Conservation (phyloP, 2,113 vertebrate genomes). For the Nerophis lumbriciformis region DNA sequence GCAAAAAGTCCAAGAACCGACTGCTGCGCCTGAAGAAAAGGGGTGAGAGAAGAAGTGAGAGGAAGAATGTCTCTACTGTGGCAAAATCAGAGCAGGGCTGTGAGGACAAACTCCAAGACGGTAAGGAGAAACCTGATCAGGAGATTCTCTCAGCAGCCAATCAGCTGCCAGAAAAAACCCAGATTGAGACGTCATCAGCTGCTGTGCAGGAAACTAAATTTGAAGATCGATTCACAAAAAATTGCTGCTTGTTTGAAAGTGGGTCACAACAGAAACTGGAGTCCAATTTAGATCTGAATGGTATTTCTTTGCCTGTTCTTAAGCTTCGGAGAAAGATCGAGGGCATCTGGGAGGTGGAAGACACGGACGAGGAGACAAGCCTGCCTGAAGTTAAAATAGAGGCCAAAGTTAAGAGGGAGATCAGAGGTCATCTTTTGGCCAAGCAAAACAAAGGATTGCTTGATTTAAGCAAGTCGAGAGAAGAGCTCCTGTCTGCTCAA, state of each 20-base stretch:
- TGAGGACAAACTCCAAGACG: neutral
- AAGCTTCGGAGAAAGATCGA: conserved; percentile 63
- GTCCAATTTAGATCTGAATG: conserved; percentile 19
- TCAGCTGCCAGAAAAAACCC: conserved; percentile 6
- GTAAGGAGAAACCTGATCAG: conserved; percentile 10
- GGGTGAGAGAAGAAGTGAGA: conserved; percentile 28
- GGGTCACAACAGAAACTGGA: conserved; percentile 38
- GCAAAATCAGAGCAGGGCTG: conserved; percentile 11
- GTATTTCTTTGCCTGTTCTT: conserved; percentile 57
- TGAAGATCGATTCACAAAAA: conserved; percentile 40
- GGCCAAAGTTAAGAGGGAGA: conserved; percentile 27
- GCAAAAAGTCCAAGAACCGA: conserved; percentile 55
- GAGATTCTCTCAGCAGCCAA: neutral
- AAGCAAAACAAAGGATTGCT: conserved; percentile 34
- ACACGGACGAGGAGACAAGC: conserved; percentile 32
- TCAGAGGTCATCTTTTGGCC: conserved; percentile 13
- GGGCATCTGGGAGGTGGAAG: conserved; percentile 71
- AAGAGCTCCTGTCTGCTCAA: conserved; percentile 44
- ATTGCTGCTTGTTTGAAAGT: conserved; percentile 51
- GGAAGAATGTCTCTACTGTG: neutral
- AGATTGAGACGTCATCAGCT: neutral
- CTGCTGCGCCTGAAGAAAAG: conserved; percentile 54
- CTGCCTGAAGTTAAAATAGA: conserved; percentile 28
- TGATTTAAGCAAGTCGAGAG: conserved; percentile 47
- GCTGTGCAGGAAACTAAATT: conserved; percentile 31